Percentiles rank a stretch among this genome's conserved stretches.
Conservation (phyloP, 2,113 vertebrate species). For the Hyla sarda region DNA sequence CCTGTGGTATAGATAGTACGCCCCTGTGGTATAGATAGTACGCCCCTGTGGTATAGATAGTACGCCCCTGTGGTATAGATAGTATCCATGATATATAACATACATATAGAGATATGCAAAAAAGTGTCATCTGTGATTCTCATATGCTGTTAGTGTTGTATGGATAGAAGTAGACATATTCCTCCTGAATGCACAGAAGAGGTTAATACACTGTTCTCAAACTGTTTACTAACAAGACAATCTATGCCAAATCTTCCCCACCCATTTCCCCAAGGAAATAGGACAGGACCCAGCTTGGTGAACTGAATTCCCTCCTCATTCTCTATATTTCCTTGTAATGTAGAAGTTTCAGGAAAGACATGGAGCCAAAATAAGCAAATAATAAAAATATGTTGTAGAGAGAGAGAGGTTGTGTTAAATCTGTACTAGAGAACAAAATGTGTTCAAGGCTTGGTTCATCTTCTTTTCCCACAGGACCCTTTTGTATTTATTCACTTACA, state of each 20-base stretch:
- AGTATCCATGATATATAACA: not conserved
- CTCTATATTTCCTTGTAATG: slow-evolving; percentile 28
- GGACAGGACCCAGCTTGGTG: slow-evolving; percentile 62
- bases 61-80: not conserved
- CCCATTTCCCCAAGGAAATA: slow-evolving; percentile 59
- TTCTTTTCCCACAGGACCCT: too few relatives aligned
- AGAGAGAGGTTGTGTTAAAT: not conserved
- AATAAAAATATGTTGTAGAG: not conserved
- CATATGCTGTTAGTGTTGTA: too few relatives aligned
- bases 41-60: too few relatives aligned
- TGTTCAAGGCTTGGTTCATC: not conserved
- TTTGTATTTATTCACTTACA: too few relatives aligned
- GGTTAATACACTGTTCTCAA: not conserved
- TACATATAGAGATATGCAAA: not conserved
- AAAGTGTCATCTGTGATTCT: not conserved
- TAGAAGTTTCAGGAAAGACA: slow-evolving; percentile 1
- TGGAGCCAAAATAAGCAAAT: slow-evolving; percentile 42
- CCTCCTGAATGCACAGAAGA: slow-evolving; percentile 4
- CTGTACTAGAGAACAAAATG: not conserved
- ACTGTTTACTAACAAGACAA: slow-evolving; percentile 22
- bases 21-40: too few relatives aligned
- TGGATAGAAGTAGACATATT: not conserved
- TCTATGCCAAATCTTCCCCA: not conserved
- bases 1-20: too few relatives aligned
- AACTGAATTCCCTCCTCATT: slow-evolving; percentile 10